phyloP scores from a whole-genome alignment of 2,888 invertebrate species.

The Yponomeuta plumbellus region DNA sequence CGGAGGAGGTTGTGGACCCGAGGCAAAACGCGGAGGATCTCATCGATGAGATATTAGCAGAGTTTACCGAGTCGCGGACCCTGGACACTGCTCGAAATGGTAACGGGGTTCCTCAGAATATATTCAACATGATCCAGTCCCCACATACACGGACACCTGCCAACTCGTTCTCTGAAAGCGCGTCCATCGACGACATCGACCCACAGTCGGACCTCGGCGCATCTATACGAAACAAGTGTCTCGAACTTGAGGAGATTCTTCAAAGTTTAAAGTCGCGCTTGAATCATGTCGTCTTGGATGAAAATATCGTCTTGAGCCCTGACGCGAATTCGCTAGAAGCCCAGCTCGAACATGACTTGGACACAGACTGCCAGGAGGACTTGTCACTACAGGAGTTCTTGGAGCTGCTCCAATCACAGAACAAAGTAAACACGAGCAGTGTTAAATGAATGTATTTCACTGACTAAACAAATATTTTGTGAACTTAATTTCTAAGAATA shows the following conservation, averaged over 20 bases:
- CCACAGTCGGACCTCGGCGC: slow-evolving; percentile 68
- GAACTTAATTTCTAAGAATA: slow-evolving; percentile 33
- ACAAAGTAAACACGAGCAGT: slow-evolving; percentile 53
- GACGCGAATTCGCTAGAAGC: slow-evolving; percentile 69
- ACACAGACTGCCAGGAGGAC: slow-evolving; percentile 72
- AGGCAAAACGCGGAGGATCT: slow-evolving; percentile 69
- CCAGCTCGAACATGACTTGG: slow-evolving; percentile 68
- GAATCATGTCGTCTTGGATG: slow-evolving; percentile 69
- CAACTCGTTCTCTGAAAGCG: slow-evolving; percentile 64
- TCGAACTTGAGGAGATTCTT: slow-evolving; percentile 69
- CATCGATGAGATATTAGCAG: slow-evolving; percentile 68
- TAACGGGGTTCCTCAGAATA: slow-evolving; percentile 54
- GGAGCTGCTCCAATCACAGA: slow-evolving; percentile 67
- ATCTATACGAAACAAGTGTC: slow-evolving; percentile 69
- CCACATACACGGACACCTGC: slow-evolving; percentile 66
- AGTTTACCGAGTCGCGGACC: slow-evolving; percentile 62
- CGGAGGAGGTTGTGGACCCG: slow-evolving; percentile 63
- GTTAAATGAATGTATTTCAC: slow-evolving; percentile 46
- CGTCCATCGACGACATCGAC: slow-evolving; percentile 67
- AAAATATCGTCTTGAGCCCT: slow-evolving; percentile 69
- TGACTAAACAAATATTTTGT: slow-evolving; percentile 24
- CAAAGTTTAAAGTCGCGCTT: slow-evolving; percentile 69
- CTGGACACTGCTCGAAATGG: slow-evolving; percentile 48
- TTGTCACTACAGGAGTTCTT: slow-evolving; percentile 70
- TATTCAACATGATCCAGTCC: slow-evolving; percentile 64